Conservation (phyloP, 2,888 invertebrate genomes). For the Athalia cordata region DNA sequence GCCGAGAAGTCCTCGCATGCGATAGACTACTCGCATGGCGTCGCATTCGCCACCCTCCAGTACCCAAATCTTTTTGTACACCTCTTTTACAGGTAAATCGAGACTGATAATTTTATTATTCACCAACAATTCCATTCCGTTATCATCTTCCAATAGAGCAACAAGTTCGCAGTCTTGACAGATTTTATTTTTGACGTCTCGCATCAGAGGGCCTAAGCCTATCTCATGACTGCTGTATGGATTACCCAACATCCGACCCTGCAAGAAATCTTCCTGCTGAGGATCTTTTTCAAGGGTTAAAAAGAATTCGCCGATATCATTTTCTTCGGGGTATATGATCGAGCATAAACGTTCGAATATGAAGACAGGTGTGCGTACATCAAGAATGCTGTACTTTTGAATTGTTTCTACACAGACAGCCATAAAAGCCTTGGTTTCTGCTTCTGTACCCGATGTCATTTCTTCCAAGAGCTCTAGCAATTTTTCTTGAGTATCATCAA, state of each 20-base stretch:
- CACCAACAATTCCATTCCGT: constrained; percentile 98
- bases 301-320: constrained; percentile 97
- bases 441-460: constrained; percentile 96
- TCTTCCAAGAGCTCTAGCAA: constrained; percentile 94
- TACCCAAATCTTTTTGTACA: constrained; percentile 85
- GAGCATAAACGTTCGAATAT: constrained; percentile 98
- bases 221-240: constrained; percentile 96
- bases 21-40: constrained; percentile 97
- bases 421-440: constrained; percentile 98
- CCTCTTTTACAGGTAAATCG: constrained; percentile 96
- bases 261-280: constrained; percentile 98
- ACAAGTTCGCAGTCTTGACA: constrained; percentile 98
- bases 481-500: constrained; percentile 97
- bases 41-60: constrained; percentile 93
- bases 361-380: constrained; percentile 97
- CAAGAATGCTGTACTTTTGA: constrained; percentile 91
- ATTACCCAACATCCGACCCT: constrained; percentile 97
- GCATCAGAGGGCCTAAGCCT: constrained; percentile 97
- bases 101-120: constrained; percentile 98
- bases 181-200: constrained; percentile 99
- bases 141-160: constrained; percentile 98
- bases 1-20: constrained; percentile 97
- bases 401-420: constrained; percentile 97
- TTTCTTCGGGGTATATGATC: constrained; percentile 97
- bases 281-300: constrained; percentile 98